Evolutionary conservation across 1,140 invertebrate genomes (phyloP).

Genomic region (Drosophila jambulina): DNA sequence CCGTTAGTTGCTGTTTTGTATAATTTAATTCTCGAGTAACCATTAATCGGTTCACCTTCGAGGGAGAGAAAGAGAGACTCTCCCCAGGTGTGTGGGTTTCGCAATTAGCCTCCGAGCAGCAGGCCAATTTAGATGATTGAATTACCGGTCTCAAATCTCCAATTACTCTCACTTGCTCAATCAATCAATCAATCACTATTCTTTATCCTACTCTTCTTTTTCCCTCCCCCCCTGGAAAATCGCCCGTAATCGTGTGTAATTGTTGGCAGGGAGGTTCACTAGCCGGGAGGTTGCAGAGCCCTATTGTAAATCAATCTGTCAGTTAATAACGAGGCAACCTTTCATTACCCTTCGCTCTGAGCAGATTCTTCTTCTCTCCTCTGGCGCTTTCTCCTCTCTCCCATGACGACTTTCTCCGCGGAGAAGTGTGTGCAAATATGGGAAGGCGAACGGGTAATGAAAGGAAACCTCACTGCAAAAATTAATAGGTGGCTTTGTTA

Average conservation of each 20-base stretch:
- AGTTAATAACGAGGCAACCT: constrained; percentile 51
- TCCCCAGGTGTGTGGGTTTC: neutral
- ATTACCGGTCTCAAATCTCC: constrained; percentile 27
- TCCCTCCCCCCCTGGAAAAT: neutral
- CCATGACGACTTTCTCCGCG: constrained; percentile 16
- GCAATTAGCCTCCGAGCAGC: constrained; percentile 10
- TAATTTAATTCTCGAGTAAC: neutral
- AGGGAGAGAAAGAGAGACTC: neutral
- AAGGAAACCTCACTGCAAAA: constrained; percentile 13
- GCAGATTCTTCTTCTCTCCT: constrained; percentile 8
- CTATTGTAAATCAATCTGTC: constrained; percentile 58
- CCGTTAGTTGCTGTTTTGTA: neutral
- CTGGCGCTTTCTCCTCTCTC: neutral
- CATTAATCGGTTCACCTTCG: neutral
- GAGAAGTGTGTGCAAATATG: constrained; percentile 38
- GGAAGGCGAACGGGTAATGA: constrained; percentile 3
- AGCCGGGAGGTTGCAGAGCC: neutral
- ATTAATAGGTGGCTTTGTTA: no score
- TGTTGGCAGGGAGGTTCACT: constrained; percentile 6
- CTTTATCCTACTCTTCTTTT: neutral
- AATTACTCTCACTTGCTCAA: constrained; percentile 23
- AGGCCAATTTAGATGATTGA: constrained; percentile 37
- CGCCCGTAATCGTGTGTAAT: constrained; percentile 31
- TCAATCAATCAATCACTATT: constrained; percentile 23
- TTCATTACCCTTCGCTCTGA: constrained; percentile 29